Base-by-base conservation (phyloP, 2,797 vertebrate genomes). In the Syngnathus acus region DNA sequence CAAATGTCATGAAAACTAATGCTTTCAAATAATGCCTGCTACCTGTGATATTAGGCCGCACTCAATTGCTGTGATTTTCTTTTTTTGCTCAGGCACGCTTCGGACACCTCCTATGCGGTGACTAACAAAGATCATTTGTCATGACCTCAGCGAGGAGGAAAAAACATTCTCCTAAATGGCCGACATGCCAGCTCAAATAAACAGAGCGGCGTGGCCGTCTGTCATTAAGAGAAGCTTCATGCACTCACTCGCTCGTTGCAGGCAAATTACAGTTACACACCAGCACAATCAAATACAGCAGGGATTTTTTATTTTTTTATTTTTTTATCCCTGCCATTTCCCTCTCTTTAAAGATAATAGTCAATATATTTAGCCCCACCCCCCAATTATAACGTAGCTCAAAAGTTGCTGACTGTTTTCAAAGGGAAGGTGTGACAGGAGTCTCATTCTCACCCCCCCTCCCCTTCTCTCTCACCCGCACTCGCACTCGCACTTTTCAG, bases 111-210 rank as follows among this genome's bases (percentile, higher is more conserved):
- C 48, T 68, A 42, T 16, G 0, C 17, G 5, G 65, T 68, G 66
- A 72, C 64, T 61, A 38, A 60, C 63, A 64, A 76, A 68, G 69
- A 66, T 43, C 39, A 57, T n/a, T 60, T 66, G 71, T 78, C 73
- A 76, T 84, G 75, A 78, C 72, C 69, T 80, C 77, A 77, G 21
- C 9, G 37, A 65, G 64, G 67, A 72, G 64, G 79, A 71, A 82
- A 86, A 80, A 86, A 79, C 75, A 81, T 82, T 67, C 79, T 74
- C 73, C 69, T 45, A 1, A 70, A 72, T 76, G 72, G 73, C 75
- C 78, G 58, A 75, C 72, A 71, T 72, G 77, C 70, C 48, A 17
- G 66, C 69, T 77, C 68, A 75, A 80, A 84, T 75, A 87, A 87
- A 85, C 80, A 84, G 64, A 72, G 76, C 43, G 64, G 55, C 69